These are phyloP conservation scores for Rhyacophila evoluta DNA, from an alignment of 2,888 invertebrate species.

Conservation along the genomic window DNA sequence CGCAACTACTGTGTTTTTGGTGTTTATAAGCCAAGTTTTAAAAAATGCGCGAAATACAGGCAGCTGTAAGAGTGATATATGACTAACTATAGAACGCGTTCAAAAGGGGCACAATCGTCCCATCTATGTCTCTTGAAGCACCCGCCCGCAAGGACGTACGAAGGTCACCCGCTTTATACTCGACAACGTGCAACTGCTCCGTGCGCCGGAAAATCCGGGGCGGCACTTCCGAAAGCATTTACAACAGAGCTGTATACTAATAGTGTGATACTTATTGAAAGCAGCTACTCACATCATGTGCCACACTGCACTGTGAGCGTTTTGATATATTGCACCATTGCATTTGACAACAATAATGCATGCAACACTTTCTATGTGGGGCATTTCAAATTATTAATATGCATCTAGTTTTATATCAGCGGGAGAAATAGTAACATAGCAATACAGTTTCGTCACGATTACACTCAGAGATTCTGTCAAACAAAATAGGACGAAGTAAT, in stretches of 20 bases:
- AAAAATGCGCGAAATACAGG: too few relatives aligned
- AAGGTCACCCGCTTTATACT: neutral
- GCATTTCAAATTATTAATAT: neutral
- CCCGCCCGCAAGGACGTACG: neutral
- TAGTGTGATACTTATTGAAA: too few relatives aligned
- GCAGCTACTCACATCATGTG: neutral
- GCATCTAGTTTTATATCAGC: too few relatives aligned
- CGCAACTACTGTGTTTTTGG: too few relatives aligned
- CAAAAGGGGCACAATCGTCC: neutral
- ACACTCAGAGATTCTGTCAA: too few relatives aligned
- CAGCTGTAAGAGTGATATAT: neutral
- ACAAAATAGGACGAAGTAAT: too few relatives aligned
- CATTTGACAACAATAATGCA: neutral
- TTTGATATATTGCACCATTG: neutral
- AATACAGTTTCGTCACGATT: too few relatives aligned
- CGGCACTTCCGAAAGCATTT: slow-evolving; percentile 7
- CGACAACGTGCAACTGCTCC: neutral
- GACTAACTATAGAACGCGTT: neutral
- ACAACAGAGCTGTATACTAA: neutral
- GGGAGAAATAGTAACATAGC: too few relatives aligned
- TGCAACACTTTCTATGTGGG: neutral
- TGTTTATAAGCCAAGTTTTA: too few relatives aligned
- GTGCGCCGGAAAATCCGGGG: slow-evolving; percentile 3
- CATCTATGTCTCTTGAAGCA: neutral
- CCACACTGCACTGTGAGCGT: neutral